Percentiles rank a stretch among this genome's conserved stretches.
Conservation (phyloP, 2,797 vertebrate genomes). For the Tokudaia muenninki region DNA sequence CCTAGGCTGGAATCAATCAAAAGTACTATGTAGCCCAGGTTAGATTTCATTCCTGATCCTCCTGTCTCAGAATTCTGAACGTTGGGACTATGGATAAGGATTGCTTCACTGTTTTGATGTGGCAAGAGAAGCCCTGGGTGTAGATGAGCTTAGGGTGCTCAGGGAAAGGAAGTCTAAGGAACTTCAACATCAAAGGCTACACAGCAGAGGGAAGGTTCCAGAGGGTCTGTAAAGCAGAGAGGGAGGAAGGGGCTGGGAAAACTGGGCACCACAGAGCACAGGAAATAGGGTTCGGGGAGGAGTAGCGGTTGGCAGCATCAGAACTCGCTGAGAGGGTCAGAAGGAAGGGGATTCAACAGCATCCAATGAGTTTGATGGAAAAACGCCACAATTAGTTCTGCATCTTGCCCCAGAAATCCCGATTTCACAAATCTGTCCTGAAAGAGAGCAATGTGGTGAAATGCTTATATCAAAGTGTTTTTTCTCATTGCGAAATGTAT, state of each 20-base stretch:
- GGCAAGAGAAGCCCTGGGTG: not conserved
- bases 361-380: not conserved
- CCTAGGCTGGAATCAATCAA: not conserved
- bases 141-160: not conserved
- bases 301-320: not conserved
- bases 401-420: not conserved
- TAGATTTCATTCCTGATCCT: not conserved
- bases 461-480: constrained; percentile 2
- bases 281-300: not conserved
- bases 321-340: not conserved
- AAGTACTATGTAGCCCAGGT: not conserved
- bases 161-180: not conserved
- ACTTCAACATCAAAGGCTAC: not conserved
- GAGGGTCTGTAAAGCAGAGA: not conserved
- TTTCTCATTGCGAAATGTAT: constrained; percentile 19
- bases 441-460: not conserved
- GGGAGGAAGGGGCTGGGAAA: not conserved
- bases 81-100: not conserved
- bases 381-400: not conserved
- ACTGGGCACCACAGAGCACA: not conserved
- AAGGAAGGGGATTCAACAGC: not conserved
- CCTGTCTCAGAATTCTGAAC: not conserved
- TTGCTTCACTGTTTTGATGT: not conserved
- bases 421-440: not conserved
- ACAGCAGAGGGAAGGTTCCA: not conserved